A percentile compares a stretch with the other conserved stretches of the same genome.
Evolutionary conservation across 2,888 invertebrate species (phyloP).

Genomic region (Strigamia maritima): DNA sequence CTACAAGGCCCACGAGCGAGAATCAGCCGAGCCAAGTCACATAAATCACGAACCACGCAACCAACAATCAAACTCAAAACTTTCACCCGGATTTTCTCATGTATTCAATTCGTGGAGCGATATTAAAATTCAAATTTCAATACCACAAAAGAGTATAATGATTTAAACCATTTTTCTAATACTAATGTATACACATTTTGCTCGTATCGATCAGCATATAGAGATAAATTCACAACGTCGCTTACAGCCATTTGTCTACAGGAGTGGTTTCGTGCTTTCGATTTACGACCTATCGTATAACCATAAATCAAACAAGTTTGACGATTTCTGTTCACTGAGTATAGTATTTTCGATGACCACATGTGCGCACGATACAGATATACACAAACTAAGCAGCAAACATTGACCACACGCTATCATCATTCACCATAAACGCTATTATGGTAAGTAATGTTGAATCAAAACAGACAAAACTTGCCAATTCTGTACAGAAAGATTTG

Average conservation of each 20-base stretch:
- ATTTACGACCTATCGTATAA: slow-evolving; percentile 32
- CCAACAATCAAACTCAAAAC: slow-evolving; percentile 24
- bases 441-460: not conserved
- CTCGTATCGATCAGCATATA: not conserved
- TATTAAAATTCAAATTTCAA: slow-evolving; percentile 7
- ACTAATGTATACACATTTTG: not conserved
- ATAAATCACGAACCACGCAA: slow-evolving; percentile 31
- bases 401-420: slow-evolving; percentile 22
- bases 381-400: slow-evolving; percentile 8
- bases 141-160: slow-evolving; percentile 1
- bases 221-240: slow-evolving; percentile 30
- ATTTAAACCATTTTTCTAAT: not conserved
- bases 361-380: slow-evolving; percentile 17
- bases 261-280: slow-evolving; percentile 25
- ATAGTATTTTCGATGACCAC: slow-evolving; percentile 23
- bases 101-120: not conserved
- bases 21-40: slow-evolving; percentile 31
- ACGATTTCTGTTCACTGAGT: slow-evolving; percentile 24
- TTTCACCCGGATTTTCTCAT: slow-evolving; percentile 8
- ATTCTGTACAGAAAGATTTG: no score
- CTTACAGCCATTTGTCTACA: slow-evolving; percentile 31
- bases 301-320: slow-evolving; percentile 29
- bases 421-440: not conserved
- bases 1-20: slow-evolving; percentile 30
- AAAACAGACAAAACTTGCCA: not conserved